A percentile compares a stretch with the other conserved stretches of the same genome.
phyloP scores from a whole-genome alignment of 1,140 invertebrate genomes.

The Delia radicum region DNA sequence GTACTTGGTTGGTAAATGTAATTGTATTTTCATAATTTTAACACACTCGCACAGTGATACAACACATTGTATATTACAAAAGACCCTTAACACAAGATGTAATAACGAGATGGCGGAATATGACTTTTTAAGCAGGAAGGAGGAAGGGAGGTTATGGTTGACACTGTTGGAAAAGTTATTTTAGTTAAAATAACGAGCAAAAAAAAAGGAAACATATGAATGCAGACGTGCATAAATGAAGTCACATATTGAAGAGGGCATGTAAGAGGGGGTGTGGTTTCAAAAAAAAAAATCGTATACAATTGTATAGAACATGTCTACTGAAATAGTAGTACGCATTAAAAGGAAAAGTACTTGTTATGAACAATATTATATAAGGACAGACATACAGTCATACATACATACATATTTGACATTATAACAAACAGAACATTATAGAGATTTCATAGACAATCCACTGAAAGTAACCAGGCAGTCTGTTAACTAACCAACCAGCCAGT shows the following conservation, averaged over 20 bases:
- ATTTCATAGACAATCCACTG: neutral
- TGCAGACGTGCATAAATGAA: conserved; percentile 4
- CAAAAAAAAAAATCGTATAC: neutral
- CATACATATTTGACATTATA: neutral
- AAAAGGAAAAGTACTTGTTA: neutral
- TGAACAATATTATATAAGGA: neutral
- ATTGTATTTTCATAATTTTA: conserved; percentile 5
- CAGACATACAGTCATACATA: too few species aligned
- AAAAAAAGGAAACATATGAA: neutral
- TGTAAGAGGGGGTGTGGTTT: neutral
- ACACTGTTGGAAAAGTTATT: neutral
- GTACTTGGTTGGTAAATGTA: neutral
- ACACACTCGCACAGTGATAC: neutral
- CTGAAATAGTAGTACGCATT: neutral
- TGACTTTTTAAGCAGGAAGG: neutral
- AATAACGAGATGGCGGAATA: neutral
- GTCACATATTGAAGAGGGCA: neutral
- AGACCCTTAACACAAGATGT: neutral
- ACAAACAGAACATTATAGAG: too few species aligned
- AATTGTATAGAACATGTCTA: neutral
- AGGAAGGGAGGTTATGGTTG: neutral
- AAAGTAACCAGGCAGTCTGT: neutral
- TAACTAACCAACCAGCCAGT: neutral
- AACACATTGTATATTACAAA: neutral
- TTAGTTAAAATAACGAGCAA: neutral